Base-by-base conservation (phyloP, 1,140 invertebrate genomes). In the Aplysia californica region DNA sequence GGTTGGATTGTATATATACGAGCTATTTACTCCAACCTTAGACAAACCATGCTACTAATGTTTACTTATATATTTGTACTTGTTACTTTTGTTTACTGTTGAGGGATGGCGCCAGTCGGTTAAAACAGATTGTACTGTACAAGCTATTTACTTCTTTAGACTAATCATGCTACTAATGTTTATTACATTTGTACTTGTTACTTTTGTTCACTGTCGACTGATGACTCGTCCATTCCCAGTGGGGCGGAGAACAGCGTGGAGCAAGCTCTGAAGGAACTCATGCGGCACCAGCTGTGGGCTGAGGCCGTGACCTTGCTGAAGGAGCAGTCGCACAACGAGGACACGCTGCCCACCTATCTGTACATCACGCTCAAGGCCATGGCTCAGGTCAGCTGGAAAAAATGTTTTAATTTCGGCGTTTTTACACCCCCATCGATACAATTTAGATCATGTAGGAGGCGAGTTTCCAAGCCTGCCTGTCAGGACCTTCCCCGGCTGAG, bases 301-400 rank as follows among this genome's bases (percentile, higher is more conserved):
- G 61, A 75, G 39, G 72, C 72, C 35, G 61, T 75, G 29, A 61
- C 41, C 15, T n/a, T 66, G 39, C 18, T 75, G 33, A 65, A 66
- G 33, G 55, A 29, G 1, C 31, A 73, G n/a, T 2, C 56, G 2
- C 10, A 18, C 4, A 44, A 58, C 6, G 26, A 61, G 18, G 70
- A 73, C 33, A 50, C 29, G 29, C 26, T 73, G n/a, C 58, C 72
- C 10, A 3, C 72, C 4, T 75, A 65, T n/a, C 38, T 75, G n/a
- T 41, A 75, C 33, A 75, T 75, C n/a, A 65, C 39, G 21, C 44
- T 55, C 1, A 75, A 35, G 35, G 36, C 72, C n/a, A 29, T 75
- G 6, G 72, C 61, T n/a, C 59, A 75, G 61, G 70, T 73, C 26
- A 61, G 56, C 26, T 61, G 6, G 15, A 10, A 20, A 10, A 18